Base-by-base conservation (phyloP, 2,113 vertebrate genomes). In the Alectura lathami region DNA sequence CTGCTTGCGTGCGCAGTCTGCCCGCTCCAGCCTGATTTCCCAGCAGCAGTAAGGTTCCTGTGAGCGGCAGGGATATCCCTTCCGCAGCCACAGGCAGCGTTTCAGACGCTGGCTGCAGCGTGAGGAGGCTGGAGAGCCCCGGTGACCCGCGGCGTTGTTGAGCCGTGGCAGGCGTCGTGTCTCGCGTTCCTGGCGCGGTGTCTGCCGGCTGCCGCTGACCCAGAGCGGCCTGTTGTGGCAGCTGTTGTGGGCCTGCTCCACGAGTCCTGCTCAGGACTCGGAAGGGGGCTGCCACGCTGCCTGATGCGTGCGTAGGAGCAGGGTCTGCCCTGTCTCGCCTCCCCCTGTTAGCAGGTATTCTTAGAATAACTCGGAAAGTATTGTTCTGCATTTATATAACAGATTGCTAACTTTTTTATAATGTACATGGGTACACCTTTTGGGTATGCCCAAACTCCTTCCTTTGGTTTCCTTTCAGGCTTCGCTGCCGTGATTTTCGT, bases 111-210 rank as follows among this genome's bases (percentile, higher is more conserved):
- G 73, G 15, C 56, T 69, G 54, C 13, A 17, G 4, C 26, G 8
- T 22, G 56, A n/a, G 48, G 30, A 40, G 67, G 30, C 2, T 40
- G 27, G 36, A 21, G 43, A 56, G 77, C 30, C 17, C 59, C 22
- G 24, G 22, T 60, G 11, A 20, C 36, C 10, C 40, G 3, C n/a
- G n/a, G n/a, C 16, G 0, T 27, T 48, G 38, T 29, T 70, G 15
- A 63, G 22, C 30, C 27, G 2, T 17, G 20, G 36, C n/a, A 45
- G 8, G 27, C 1, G 0, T 13, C 1, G 1, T 48, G 77, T 56
- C 23, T 34, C n/a, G n/a, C n/a, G n/a, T n/a, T n/a, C n/a, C n/a
- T n/a, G n/a, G n/a, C n/a, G n/a, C n/a, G n/a, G n/a, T n/a, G n/a
- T n/a, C n/a, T n/a, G n/a, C n/a, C n/a, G n/a, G n/a, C n/a, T n/a